Evolutionary conservation across 1,140 invertebrate species (phyloP).

Genomic region (Meteorus sp.): DNA sequence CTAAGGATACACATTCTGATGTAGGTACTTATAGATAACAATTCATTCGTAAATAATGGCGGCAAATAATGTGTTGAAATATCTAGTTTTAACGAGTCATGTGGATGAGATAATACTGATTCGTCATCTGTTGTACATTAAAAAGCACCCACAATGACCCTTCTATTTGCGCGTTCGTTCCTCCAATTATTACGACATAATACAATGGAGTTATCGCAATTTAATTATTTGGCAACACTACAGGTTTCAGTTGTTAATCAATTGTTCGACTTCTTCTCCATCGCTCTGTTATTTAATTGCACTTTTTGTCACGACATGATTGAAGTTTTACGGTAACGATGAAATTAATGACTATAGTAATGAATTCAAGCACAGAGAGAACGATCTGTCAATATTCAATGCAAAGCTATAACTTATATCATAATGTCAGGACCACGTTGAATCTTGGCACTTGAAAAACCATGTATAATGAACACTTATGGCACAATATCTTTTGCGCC

Average conservation of each 20-base stretch:
- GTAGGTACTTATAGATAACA: slow-evolving; percentile 13
- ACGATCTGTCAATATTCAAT: not conserved
- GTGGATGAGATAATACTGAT: slow-evolving; percentile 24
- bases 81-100: slow-evolving; percentile 6
- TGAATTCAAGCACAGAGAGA: not conserved
- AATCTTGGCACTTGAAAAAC: slow-evolving; percentile 15
- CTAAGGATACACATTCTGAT: no score
- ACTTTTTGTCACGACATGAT: slow-evolving; percentile 28
- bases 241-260: slow-evolving; percentile 5
- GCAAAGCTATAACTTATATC: not conserved
- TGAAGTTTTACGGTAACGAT: slow-evolving; percentile 1
- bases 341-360: not conserved
- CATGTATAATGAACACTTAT: not conserved
- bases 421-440: not conserved
- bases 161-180: slow-evolving; percentile 9
- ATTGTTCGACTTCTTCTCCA: slow-evolving; percentile 18
- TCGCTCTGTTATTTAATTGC: slow-evolving; percentile 28
- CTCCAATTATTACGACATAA: slow-evolving; percentile 9
- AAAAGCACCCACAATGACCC: slow-evolving; percentile 15
- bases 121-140: slow-evolving; percentile 18
- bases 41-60: slow-evolving; percentile 1
- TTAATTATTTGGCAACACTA: slow-evolving; percentile 29
- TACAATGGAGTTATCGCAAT: slow-evolving; percentile 20
- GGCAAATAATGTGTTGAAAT: not conserved
- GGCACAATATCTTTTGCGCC: slow-evolving; percentile 11